Evolutionary conservation across 92 coral and sea anemone genomes (phyloP), one percentile per base, ranked within the genome.

Genomic region (Phymanthus crucifer): DNA sequence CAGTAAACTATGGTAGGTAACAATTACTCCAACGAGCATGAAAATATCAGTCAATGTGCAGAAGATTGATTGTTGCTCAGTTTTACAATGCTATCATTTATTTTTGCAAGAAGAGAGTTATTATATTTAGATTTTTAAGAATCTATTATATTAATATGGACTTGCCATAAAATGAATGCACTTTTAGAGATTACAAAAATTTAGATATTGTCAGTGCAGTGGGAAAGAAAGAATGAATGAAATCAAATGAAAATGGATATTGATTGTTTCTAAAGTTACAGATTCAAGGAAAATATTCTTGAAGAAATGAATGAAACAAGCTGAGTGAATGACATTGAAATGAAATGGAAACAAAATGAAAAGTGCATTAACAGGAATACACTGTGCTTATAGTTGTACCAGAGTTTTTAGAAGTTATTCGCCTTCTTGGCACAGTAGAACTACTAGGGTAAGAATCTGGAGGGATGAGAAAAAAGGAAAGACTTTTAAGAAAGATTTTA

Each of bases 371-470:
- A 73, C 6, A 73, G 37, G 5, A 46, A 74, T 29, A 48, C 38
- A 50, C 61, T 14, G 29, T 69, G 19, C 47, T 69, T 69, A 69
- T 34, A 74, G 78, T 3, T 47, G 78, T 76, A 76, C 80, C 80
- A 50, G 64, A 26, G 21, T 33, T n/a, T 34, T 57, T 58, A 76
- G 80, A 57, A 29, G 45, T 76, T 12, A 76, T 34, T 76, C 80
- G 64, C 71, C 58, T 76, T 76, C 80, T 76, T 76, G 80, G 70
- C 64, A 36, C 80, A 26, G 80, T 19, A 76, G 80, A 76, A 57
- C 45, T 27, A 45, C 19, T 52, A 76, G 43, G 48, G 35, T 57
- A 54, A 76, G 80, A 54, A 76, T 54, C 80, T 76, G 64, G 35
- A 72, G 38, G 47, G 75, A 4, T 66, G 21, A 66, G 67, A 40